Conservation (phyloP, 1,140 invertebrate species). For the Hydropsyche tenuis region DNA sequence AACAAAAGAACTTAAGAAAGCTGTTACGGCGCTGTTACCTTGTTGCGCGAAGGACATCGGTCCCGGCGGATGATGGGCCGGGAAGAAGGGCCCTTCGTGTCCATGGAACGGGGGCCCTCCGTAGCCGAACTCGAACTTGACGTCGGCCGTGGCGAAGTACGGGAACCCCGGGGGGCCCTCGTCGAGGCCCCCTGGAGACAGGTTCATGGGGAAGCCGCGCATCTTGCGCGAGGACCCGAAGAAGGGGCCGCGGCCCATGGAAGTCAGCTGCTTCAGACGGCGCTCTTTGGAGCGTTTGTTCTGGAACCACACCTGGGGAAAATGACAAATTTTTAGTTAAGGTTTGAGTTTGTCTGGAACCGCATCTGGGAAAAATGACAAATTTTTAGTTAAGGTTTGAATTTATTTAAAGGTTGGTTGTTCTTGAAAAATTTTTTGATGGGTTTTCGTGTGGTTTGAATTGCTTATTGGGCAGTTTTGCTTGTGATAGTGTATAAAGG, state of each 20-base stretch:
- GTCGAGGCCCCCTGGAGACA: conserved; percentile 83
- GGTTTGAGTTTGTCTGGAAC: too few relatives aligned
- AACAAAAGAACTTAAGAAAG: too few relatives aligned
- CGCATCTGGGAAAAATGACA: conserved; percentile 79
- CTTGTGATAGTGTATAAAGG: too few relatives aligned
- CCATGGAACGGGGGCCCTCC: conserved; percentile 84
- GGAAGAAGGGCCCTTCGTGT: conserved; percentile 84
- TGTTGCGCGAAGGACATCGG: conserved; percentile 77
- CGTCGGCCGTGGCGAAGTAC: conserved; percentile 81
- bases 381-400: too few relatives aligned
- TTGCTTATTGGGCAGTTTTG: too few relatives aligned
- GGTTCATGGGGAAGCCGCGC: conserved; percentile 87
- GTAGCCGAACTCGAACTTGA: conserved; percentile 90
- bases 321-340: too few relatives aligned
- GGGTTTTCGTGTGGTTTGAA: too few relatives aligned
- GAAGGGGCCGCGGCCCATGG: conserved; percentile 89
- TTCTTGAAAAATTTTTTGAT: too few relatives aligned
- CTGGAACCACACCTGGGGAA: conserved; percentile 97
- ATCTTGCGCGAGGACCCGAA: conserved; percentile 89
- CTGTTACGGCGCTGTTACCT: conserved; percentile 64
- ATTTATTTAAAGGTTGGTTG: too few relatives aligned
- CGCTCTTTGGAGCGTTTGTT: conserved; percentile 98
- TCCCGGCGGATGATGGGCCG: conserved; percentile 77
- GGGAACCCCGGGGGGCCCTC: conserved; percentile 83
- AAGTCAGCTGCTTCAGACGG: conserved; percentile 88